Evolutionary conservation across 1,140 invertebrate genomes (phyloP).

Genomic region (Tetramorium alpestre): DNA sequence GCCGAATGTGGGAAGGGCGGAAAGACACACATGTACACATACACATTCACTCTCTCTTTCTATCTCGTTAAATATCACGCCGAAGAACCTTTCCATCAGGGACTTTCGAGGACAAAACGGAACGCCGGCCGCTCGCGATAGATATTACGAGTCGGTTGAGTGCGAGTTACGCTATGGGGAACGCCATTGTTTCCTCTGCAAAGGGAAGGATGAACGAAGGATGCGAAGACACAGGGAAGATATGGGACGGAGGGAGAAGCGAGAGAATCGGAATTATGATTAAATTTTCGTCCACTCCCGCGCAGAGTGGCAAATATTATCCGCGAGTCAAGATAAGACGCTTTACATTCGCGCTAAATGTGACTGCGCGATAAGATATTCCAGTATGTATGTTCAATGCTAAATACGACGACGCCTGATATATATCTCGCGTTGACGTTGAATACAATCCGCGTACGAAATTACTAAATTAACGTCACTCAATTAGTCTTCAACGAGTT

Average conservation of each 20-base stretch:
- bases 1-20: conserved; percentile 13
- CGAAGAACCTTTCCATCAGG: conserved; percentile 77
- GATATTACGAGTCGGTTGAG: conserved; percentile 69
- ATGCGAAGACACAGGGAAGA: background rate
- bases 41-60: conserved; percentile 50
- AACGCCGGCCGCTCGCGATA: conserved; percentile 63
- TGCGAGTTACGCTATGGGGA: conserved; percentile 15
- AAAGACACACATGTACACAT: conserved; percentile 39
- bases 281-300: conserved; percentile 21
- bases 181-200: conserved; percentile 29
- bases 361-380: conserved; percentile 42
- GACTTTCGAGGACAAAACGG: conserved; percentile 77
- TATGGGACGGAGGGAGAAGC: background rate
- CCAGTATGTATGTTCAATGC: background rate
- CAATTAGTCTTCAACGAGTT: background rate
- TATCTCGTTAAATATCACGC: conserved; percentile 76
- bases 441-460: background rate
- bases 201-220: background rate
- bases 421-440: background rate
- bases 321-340: background rate
- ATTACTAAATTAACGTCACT: conserved; percentile 21
- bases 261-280: conserved; percentile 46
- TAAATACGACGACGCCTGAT: conserved; percentile 14
- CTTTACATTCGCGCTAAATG: conserved; percentile 40
- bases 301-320: conserved; percentile 28